Conservation (phyloP, 2,113 vertebrate genomes). For the Mystacornis crossleyi region DNA sequence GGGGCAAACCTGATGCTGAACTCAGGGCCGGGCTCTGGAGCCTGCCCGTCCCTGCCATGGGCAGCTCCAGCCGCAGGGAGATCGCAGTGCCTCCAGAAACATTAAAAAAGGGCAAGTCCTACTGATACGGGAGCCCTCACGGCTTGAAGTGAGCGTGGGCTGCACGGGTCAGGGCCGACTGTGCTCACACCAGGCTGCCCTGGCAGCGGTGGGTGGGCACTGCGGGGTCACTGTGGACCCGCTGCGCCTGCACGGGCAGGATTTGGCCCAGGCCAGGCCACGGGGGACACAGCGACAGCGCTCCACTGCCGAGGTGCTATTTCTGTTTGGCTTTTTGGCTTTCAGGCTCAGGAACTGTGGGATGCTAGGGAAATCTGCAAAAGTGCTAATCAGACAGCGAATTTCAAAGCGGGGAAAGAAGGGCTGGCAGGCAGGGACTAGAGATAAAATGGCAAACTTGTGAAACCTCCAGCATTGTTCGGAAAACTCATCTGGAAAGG, state of each 20-base stretch:
- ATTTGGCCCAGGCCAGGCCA: not conserved
- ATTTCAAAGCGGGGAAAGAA: conserved; percentile 48
- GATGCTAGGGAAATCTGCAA: conserved; percentile 31
- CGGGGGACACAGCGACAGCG: not conserved
- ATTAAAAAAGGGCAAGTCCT: not conserved
- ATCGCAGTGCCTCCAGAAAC: not conserved
- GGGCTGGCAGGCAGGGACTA: not conserved
- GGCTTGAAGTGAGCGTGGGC: not conserved
- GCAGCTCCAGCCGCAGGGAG: not conserved
- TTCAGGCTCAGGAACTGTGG: conserved; percentile 1
- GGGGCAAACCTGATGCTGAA: not conserved
- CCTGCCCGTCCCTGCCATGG: fast-evolving
- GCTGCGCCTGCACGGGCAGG: fast-evolving
- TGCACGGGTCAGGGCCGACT: fast-evolving
- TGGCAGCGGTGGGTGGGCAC: not conserved
- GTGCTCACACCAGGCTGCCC: fast-evolving
- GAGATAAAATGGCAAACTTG: conserved; percentile 61
- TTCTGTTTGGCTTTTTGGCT: not conserved
- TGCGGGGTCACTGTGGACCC: not conserved
- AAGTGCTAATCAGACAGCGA: conserved; percentile 47
- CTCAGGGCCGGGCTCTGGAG: fast-evolving
- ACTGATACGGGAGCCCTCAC: not conserved
- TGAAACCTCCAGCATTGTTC: conserved; percentile 58
- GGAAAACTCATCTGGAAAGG: conserved; percentile 52
- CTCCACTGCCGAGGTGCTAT: fast-evolving